Evolutionary conservation across 1,140 invertebrate species (phyloP), one percentile per base, ranked within the genome.

Genomic region (Camponotus vicinus): DNA sequence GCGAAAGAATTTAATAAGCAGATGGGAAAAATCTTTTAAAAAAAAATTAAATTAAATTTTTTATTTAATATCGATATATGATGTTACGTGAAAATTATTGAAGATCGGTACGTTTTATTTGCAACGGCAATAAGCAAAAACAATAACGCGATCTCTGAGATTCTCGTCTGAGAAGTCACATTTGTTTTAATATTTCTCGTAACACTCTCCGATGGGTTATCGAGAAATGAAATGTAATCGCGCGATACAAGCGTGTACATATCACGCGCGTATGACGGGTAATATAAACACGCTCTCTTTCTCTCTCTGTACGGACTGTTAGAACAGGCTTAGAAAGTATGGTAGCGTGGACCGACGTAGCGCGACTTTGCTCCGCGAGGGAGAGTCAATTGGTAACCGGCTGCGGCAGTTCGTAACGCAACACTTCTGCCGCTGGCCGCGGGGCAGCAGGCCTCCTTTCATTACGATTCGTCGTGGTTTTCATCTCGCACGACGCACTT

Each of bases 391-490:
- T 78, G 93, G 90, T 92, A 92, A 89, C 83, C 66, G 84, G 76
- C 59, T 89, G 15, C 49, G 49, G 86, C 83, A 79, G 77, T 69
- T 85, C 80, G 85, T 82, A 90, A 89, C 55, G 84, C 69, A 89
- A 90, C 73, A 80, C 86, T 86, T 76, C 45, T 69, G 84, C 67
- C 49, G 70, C 37, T 55, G 77, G 61, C 88, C 86, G 63, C 57
- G 55, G 82, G 89, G 71, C 90, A 88, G 84, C 85, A 75, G 86
- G 59, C 77, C 88, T 86, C 91, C 89, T 90, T 92, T 92, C 91
- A 88, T 92, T 86, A 88, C 90, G 79, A 93, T 93, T 93, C 91
- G 92, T 90, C 84, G 88, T 63, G 91, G 79, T 89, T 92, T 91
- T 93, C 91, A 90, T 93, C 91, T 91, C 64, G 85, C 71, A 63